Evolutionary conservation across 2,113 vertebrate species (phyloP), one percentile per base, ranked within the genome.

Genomic region (Merops nubicus): DNA sequence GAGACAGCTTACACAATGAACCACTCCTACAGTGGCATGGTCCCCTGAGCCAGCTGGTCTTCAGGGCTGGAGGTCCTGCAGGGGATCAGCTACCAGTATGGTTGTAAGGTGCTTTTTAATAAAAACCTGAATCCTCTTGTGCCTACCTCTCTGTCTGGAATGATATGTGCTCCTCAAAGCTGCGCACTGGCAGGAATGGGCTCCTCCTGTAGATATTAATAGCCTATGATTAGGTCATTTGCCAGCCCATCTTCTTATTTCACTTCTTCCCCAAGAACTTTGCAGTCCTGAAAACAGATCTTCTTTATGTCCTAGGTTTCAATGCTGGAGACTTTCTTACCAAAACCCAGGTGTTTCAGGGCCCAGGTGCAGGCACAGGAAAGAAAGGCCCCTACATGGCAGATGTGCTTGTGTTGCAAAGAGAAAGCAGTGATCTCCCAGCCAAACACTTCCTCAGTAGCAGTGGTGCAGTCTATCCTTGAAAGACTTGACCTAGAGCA

Each of bases 341-440:
- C 26, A 40, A 84, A 68, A 26, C 25, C 17, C 40, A 62, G n/a
- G 29, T 74, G 40, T 43, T 81, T n/a, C 26, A n/a, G 47, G 29
- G 59, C 59, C 26, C 72, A 53, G 57, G 17, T 65, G 23, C 31
- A 47, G n/a, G 38, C 34, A 38, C 23, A 18, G 21, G 65, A 53
- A 26, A 78, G 59, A 75, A 62, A 47, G n/a, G 18, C 25, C 51
- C n/a, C 2, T 0, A 28, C 43, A 42, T 0, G 0, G 72, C 29
- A 33, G 45, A 47, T 0, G 2, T 31, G 8, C 15, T 65, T 28
- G 0, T 2, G 1, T 16, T 72, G 72, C 45, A 67, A 81, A 56
- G 59, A 36, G 12, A 60, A 72, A 78, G 59, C 16, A 0, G 0
- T 11, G 33, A 18, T 42, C 59, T 54, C 47, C 67, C 45, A 78